Base-by-base conservation (phyloP, 2,113 vertebrate genomes). In the Heliornis fulica region DNA sequence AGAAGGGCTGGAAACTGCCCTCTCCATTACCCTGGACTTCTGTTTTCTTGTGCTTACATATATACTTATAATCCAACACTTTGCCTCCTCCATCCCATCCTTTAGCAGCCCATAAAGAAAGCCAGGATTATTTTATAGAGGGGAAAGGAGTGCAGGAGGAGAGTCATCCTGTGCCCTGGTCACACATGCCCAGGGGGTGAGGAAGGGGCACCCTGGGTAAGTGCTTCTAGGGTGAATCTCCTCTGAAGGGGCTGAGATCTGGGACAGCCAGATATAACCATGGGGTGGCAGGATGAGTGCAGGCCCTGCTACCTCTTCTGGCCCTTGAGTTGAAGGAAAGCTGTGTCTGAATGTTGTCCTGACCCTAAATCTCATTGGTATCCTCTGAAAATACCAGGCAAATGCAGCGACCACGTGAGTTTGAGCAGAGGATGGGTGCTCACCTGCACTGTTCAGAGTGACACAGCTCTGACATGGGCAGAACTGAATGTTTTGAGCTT, bases 121-220 rank as follows among this genome's bases (percentile, higher is more conserved):
- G 17, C 54, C 60, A 43, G 45, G 32, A 34, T 13, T 36, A 31
- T 57, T 79, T 59, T 15, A 23, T 5, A 4, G 7, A 9, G 4
- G 17, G 43, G 31, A 43, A 90, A 23, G 19, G 22, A 8, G 2
- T 63, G 34, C 18, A 41, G 32, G 64, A 65, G 45, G 22, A 72
- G n/a, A 1, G 6, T 9, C 2, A 7, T 21, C 31, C 40, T 1
- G 1, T 36, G 7, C 11, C 13, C 48, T 32, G 65, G 13, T 13
- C 20, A 3, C 9, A 34, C 11, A 15, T 43, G 51, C 51, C 40
- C 8, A 4, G 16, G 9, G 13, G 7, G 11, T 40, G 28, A 26
- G 23, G 26, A 43, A 15, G 51, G 48, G 14, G 10, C 32, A 40
- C 25, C 15, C 23, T 6, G 10, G 43, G 28, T 31, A 25, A 43